phyloP scores from a whole-genome alignment of 2,113 vertebrate species.

The Columba livia region DNA sequence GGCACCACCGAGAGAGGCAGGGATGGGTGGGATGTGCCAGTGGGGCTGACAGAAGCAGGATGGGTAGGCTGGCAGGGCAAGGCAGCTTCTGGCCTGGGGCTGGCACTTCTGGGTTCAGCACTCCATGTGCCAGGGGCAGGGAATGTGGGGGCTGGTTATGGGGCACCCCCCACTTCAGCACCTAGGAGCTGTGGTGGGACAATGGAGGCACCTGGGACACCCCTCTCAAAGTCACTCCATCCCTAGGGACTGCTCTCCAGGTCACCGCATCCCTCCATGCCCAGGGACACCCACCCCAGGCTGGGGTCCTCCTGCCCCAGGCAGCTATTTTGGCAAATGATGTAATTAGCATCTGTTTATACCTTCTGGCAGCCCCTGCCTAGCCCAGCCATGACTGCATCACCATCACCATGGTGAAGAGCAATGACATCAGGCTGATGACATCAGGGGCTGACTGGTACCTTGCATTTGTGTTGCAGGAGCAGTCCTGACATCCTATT shows the following conservation, averaged over 20 bases:
- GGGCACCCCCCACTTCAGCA: fast-evolving
- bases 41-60: neutral
- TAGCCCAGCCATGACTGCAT: neutral
- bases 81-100: neutral
- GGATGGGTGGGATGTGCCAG: neutral
- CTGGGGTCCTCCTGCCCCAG: neutral
- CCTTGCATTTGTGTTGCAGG: neutral
- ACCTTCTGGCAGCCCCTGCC: neutral
- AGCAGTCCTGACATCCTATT: neutral
- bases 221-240: neutral
- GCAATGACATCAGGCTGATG: neutral
- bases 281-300: neutral
- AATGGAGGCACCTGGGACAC: neutral
- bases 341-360: neutral
- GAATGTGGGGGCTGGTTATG: neutral
- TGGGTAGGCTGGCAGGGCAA: neutral
- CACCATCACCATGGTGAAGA: neutral
- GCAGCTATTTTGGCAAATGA: neutral
- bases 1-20: neutral
- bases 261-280: neutral
- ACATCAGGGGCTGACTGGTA: neutral
- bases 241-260: neutral
- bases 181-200: neutral
- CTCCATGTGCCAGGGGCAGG: neutral
- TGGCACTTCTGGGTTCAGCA: neutral